phyloP scores from a whole-genome alignment of 2,888 invertebrate species.

The Teleiodes luculella region DNA sequence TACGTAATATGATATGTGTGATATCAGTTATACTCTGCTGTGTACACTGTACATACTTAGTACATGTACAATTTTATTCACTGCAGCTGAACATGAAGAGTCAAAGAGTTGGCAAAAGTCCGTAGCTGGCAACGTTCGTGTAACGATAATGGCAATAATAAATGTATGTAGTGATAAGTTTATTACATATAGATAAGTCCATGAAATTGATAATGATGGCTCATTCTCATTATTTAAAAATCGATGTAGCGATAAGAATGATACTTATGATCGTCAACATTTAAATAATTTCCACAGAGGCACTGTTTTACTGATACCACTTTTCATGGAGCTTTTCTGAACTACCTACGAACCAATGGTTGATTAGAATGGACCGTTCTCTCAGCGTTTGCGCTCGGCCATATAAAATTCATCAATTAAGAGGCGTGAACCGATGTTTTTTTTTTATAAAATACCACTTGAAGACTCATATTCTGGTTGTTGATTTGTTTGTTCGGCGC shows the following conservation, averaged over 20 bases:
- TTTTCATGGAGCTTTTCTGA: too few species aligned
- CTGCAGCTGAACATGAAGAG: too few species aligned
- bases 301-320: too few species aligned
- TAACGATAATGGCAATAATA: background rate
- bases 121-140: background rate
- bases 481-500: background rate
- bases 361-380: background rate
- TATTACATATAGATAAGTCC: too few species aligned
- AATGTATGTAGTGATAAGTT: background rate
- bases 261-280: too few species aligned
- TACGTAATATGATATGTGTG: background rate
- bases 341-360: background rate
- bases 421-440: background rate
- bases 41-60: too few species aligned
- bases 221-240: background rate
- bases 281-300: too few species aligned
- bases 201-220: conserved; percentile 1
- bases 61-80: too few species aligned
- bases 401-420: background rate
- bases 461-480: background rate
- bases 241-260: background rate
- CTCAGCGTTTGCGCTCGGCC: background rate
- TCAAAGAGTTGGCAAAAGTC: background rate
- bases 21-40: background rate
- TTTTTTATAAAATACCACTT: background rate